phyloP scores from a whole-genome alignment of 2,888 invertebrate species.

The Tiliacea citrago region DNA sequence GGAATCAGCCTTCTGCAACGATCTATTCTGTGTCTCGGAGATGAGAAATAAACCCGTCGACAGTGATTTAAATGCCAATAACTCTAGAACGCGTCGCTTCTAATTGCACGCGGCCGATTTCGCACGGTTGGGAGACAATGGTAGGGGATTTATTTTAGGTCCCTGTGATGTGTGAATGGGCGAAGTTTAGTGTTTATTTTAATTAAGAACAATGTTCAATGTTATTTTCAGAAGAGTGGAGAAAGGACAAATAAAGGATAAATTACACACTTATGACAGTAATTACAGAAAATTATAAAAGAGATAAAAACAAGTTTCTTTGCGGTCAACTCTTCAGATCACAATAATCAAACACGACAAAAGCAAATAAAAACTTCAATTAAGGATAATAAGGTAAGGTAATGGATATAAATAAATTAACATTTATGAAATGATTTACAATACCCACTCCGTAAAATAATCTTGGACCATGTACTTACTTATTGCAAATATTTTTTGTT shows the following conservation, averaged over 20 bases:
- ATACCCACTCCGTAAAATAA: slow-evolving; percentile 57
- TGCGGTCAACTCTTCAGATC: not conserved
- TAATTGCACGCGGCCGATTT: slow-evolving; percentile 77
- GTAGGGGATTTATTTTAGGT: slow-evolving; percentile 66
- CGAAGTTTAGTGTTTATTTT: slow-evolving; percentile 48
- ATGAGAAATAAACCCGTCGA: slow-evolving; percentile 69
- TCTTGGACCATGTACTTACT: slow-evolving; percentile 43
- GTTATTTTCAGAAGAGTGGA: slow-evolving; percentile 27
- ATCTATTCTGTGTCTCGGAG: slow-evolving; percentile 30
- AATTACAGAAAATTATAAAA: not conserved
- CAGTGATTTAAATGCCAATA: slow-evolving; percentile 76
- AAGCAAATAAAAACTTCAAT: slow-evolving; percentile 12
- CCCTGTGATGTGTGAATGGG: slow-evolving; percentile 55
- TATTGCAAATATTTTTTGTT: slow-evolving; percentile 75
- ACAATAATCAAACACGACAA: not conserved
- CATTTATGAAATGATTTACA: slow-evolving; percentile 47
- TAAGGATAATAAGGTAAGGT: not conserved
- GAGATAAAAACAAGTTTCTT: not conserved
- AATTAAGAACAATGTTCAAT: slow-evolving; percentile 19
- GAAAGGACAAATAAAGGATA: slow-evolving; percentile 4
- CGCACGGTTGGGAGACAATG: slow-evolving; percentile 74
- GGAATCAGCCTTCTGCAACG: not conserved
- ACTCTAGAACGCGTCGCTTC: slow-evolving; percentile 66
- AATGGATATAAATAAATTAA: slow-evolving; percentile 32
- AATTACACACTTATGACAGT: not conserved